Evolutionary conservation across 2,113 vertebrate genomes (phyloP).

Genomic region (chimpanzee (Pan troglodytes)): NHGRI_mPanTro3-v2.1_pri NC_072403.2:100166001-100166500

Average conservation of each 20-base stretch:
- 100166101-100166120: slow-evolving; percentile 35
- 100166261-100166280: slow-evolving; percentile 13
- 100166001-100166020: slow-evolving; percentile 69
- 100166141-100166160: slow-evolving; percentile 57
- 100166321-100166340: not conserved
- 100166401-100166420: not conserved
- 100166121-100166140: slow-evolving; percentile 66
- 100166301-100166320: not conserved
- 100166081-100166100: slow-evolving; percentile 53
- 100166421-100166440: not conserved
- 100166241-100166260: slow-evolving; percentile 39
- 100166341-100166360: not conserved
- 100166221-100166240: slow-evolving; percentile 68
- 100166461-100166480: not conserved
- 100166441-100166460: not conserved
- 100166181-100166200: slow-evolving; percentile 65
- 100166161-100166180: slow-evolving; percentile 72
- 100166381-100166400: not conserved
- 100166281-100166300: slow-evolving; percentile 1
- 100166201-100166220: slow-evolving; percentile 64
- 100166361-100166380: not conserved
- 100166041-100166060: slow-evolving; percentile 72
- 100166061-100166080: slow-evolving; percentile 17
- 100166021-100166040: slow-evolving; percentile 77
- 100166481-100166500: slow-evolving; percentile 19